phyloP scores from a whole-genome alignment of 2,113 vertebrate species.

The Eudorcas thomsonii region DNA sequence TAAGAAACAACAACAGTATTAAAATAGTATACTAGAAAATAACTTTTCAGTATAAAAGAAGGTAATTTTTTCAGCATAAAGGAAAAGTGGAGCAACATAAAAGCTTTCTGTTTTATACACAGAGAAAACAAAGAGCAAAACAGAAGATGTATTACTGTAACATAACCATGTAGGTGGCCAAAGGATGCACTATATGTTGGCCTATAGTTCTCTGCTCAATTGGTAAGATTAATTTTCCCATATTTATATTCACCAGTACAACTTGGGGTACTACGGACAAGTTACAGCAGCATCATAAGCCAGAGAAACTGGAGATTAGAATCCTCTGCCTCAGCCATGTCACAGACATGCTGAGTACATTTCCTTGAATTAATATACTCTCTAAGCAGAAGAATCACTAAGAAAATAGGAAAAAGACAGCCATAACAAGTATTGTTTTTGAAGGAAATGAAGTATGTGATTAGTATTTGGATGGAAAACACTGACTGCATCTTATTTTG shows the following conservation, averaged over 20 bases:
- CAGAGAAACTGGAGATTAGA: background rate
- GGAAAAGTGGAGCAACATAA: background rate
- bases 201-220: background rate
- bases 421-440: background rate
- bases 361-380: background rate
- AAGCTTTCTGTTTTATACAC: background rate
- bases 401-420: background rate
- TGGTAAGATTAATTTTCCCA: background rate
- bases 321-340: background rate
- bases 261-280: background rate
- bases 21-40: slow-evolving; percentile 8
- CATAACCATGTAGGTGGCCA: background rate
- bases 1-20: background rate
- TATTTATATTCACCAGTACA: background rate
- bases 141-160: background rate
- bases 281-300: background rate
- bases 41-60: background rate
- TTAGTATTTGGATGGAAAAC: background rate
- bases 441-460: background rate
- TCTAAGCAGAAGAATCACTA: background rate
- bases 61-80: background rate
- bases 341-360: background rate
- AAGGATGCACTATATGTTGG: background rate
- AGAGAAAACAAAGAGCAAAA: background rate
- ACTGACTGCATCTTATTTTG: background rate